Base-by-base conservation (phyloP, 1,140 invertebrate species). In the Drosophila tropicalis region DNA sequence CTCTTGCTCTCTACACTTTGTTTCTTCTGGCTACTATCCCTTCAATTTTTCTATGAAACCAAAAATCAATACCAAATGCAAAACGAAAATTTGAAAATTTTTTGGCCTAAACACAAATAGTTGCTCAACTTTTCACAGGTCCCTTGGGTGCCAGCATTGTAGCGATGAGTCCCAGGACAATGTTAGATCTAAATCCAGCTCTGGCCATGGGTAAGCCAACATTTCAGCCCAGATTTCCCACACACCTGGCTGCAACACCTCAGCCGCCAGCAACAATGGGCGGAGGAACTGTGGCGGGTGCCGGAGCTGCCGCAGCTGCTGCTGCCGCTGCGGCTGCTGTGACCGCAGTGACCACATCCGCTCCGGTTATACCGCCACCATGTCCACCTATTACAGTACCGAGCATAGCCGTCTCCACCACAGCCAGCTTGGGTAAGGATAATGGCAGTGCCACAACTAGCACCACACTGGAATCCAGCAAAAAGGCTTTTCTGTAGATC, bases 61-160 rank as follows among this genome's bases (percentile, higher is more conserved):
- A 47, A 47, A 47, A 47, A 47, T 1, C 9, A 10, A 51, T 22
- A 51, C 72, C 41, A 54, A 67, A 67, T 13, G 12, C 36, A 39
- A 39, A 39, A 67, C 61, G 61, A 40, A 65, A 39, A 39, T 13
- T 51, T 25, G 19, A 60, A 72, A 55, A 65, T 69, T 61, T 41
- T 62, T 62, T 74, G 76, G 76, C 67, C 76, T 80, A 69, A 78
- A 87, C 72, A 72, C 70, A 84, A 81, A 84, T 61, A 89, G 84
- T 89, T 89, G 84, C 84, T 89, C 86, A 90, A 90, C 81, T 90
- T 72, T 90, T 87, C 82, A 67, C 82, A 92, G 91, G 91, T 91
- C 91, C 91, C 1, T 74, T 92, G 78, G 91, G 91, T 63, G 91
- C 91, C 67, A 92, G 91, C 74, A 92, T 92, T 71, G 89, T 92